Conservation (phyloP, 2,797 vertebrate species). For the Peromyscus eremicus region DNA sequence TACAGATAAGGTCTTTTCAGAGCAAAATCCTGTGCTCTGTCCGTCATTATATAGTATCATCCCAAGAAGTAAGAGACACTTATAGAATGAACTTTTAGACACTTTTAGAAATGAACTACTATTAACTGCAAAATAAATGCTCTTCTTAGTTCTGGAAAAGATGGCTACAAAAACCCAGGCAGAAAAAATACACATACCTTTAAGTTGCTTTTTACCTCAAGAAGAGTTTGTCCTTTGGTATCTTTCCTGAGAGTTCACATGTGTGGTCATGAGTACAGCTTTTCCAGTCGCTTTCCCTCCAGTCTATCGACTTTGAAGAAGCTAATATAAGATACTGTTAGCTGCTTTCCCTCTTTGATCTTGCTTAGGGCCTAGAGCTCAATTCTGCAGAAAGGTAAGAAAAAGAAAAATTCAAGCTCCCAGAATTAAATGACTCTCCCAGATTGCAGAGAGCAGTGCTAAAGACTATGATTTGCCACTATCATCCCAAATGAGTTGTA, state of each 20-base stretch:
- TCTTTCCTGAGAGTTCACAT: conserved; percentile 91
- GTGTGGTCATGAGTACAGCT: conserved; percentile 91
- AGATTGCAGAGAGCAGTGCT: neutral
- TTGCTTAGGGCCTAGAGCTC: conserved; percentile 92
- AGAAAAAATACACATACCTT: conserved; percentile 89
- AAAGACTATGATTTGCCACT: neutral
- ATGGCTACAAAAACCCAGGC: neutral
- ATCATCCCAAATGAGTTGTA: neutral
- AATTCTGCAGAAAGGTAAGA: conserved; percentile 88
- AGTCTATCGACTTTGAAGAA: conserved; percentile 92
- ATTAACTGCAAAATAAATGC: neutral
- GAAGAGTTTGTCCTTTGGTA: conserved; percentile 91
- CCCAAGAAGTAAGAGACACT: neutral
- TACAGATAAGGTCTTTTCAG: neutral
- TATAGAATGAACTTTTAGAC: neutral
- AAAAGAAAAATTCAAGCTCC: neutral
- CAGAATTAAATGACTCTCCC: neutral
- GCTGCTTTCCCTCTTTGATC: conserved; percentile 89
- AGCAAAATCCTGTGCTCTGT: neutral
- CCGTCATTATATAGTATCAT: neutral
- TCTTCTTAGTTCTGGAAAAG: neutral
- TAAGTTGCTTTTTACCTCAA: conserved; percentile 87
- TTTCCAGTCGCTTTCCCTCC: conserved; percentile 90
- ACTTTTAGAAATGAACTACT: neutral
- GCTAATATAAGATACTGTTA: conserved; percentile 94